These are phyloP conservation scores for Peromyscus nudipes DNA, from an alignment of 2,797 vertebrate species.

Conservation along the genomic window DNA sequence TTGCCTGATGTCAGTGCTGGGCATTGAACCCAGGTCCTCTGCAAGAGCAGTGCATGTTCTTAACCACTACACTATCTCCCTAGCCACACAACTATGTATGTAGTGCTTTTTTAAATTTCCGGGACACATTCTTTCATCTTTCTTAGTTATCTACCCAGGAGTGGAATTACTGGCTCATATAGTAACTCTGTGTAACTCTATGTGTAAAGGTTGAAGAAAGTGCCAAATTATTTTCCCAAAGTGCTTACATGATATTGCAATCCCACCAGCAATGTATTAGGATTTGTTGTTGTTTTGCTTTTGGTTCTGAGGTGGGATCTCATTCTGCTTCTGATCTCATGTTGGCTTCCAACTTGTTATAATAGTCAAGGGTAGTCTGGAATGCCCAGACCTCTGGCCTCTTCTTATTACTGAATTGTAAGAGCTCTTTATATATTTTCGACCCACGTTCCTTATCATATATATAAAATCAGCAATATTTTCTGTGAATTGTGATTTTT, in stretches of 20 bases:
- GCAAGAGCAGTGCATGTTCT: background rate
- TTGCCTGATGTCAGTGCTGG: background rate
- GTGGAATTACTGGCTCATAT: background rate
- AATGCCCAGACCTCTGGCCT: background rate
- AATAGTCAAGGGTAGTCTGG: background rate
- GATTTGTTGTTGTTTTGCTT: background rate
- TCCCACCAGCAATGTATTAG: background rate
- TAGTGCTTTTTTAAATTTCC: background rate
- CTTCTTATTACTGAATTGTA: conserved; percentile 30
- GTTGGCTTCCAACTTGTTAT: background rate
- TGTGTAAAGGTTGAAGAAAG: conserved; percentile 38
- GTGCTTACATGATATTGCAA: background rate
- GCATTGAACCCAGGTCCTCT: background rate
- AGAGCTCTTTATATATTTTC: background rate
- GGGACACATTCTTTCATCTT: conserved; percentile 6
- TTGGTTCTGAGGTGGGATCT: background rate
- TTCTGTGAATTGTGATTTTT: background rate
- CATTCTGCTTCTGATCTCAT: background rate
- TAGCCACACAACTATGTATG: background rate
- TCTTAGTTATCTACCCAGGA: background rate
- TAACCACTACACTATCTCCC: background rate
- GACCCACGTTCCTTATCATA: background rate
- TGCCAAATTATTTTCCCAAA: conserved; percentile 22
- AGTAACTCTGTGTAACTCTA: background rate
- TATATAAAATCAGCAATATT: background rate